phyloP scores from a whole-genome alignment of 2,797 vertebrate genomes.

The Sitta carolinensis region DNA sequence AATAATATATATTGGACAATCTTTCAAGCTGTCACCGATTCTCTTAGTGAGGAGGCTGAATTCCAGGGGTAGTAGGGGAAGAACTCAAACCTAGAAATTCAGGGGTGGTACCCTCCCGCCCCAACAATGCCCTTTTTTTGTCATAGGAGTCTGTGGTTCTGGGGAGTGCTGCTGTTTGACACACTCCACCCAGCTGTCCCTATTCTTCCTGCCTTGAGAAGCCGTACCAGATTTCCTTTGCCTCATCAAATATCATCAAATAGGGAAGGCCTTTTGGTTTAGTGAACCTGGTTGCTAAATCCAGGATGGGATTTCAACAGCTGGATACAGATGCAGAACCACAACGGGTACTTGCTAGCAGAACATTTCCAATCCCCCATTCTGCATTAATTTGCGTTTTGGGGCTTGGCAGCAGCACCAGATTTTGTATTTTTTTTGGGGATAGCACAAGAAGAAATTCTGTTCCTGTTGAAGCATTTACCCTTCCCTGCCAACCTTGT shows the following conservation, averaged over 20 bases:
- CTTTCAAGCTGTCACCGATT: background rate
- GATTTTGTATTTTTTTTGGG: background rate
- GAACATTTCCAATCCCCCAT: background rate
- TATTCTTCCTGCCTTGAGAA: background rate
- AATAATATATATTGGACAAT: background rate
- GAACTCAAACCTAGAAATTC: background rate
- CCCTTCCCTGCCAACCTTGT: background rate
- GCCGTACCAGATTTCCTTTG: background rate
- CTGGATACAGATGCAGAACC: background rate
- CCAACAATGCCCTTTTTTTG: background rate
- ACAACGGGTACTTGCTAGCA: background rate
- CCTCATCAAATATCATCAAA: background rate
- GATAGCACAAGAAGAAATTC: background rate
- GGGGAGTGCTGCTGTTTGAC: background rate
- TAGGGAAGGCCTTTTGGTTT: background rate
- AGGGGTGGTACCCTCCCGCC: background rate
- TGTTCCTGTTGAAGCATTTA: background rate
- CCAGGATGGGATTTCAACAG: background rate
- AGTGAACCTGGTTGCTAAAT: background rate
- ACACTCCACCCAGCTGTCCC: background rate
- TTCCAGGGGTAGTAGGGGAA: background rate
- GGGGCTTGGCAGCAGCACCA: background rate
- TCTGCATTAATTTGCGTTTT: background rate
- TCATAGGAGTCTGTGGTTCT: background rate
- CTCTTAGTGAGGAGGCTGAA: background rate